phyloP scores from a whole-genome alignment of 2,797 vertebrate genomes.

The Phoxinus dragarum region DNA sequence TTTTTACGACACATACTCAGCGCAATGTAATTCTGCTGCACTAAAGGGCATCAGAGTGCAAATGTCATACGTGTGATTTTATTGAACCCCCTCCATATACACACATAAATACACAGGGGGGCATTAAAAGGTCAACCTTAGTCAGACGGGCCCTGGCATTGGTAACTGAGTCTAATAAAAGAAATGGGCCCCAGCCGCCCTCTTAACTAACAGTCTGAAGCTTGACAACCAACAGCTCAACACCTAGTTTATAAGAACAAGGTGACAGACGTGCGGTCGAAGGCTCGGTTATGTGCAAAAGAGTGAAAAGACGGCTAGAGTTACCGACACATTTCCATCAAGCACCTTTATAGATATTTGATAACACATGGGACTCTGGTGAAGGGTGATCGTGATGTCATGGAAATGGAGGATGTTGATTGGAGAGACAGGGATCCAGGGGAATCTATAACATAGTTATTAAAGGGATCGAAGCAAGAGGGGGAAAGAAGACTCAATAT shows the following conservation, averaged over 20 bases:
- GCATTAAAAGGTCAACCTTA: slow-evolving; percentile 58
- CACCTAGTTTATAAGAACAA: slow-evolving; percentile 40
- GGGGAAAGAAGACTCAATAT: slow-evolving; percentile 13
- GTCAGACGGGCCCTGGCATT: slow-evolving; percentile 54
- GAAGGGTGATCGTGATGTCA: slow-evolving; percentile 46
- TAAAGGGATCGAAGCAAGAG: slow-evolving; percentile 45
- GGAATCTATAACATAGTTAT: slow-evolving; percentile 58
- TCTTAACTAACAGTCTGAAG: slow-evolving; percentile 38
- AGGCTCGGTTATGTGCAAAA: slow-evolving; percentile 36
- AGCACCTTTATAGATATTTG: not conserved
- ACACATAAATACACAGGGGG: slow-evolving; percentile 41
- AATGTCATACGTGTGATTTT: slow-evolving; percentile 24
- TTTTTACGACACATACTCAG: not conserved
- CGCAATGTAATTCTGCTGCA: slow-evolving; percentile 17
- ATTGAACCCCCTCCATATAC: not conserved
- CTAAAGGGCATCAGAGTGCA: slow-evolving; percentile 1
- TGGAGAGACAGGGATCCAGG: slow-evolving; percentile 42
- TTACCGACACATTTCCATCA: slow-evolving; percentile 20
- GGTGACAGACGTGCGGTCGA: slow-evolving; percentile 28
- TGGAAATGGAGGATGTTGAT: slow-evolving; percentile 34
- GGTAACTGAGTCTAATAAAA: slow-evolving; percentile 57
- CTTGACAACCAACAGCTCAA: slow-evolving; percentile 33
- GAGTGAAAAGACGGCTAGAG: not conserved
- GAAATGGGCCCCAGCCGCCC: slow-evolving; percentile 44
- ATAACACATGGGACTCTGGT: slow-evolving; percentile 25